Evolutionary conservation across 2,888 invertebrate species (phyloP), one percentile per base, ranked within the genome.

Genomic region (Rhabditophanes sp.): DNA sequence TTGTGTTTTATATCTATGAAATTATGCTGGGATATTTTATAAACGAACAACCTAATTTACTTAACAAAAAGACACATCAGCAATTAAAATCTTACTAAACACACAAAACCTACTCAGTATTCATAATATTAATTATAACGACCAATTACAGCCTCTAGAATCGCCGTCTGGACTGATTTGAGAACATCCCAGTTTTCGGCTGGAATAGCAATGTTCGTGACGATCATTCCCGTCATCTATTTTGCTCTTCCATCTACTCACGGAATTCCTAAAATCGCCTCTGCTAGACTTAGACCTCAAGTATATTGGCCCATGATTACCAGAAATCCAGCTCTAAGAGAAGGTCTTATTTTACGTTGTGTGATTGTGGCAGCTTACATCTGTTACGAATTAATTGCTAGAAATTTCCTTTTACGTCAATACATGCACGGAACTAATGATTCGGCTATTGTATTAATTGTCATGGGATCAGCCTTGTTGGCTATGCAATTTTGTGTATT

Each of bases 341-440:
- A 60, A 39, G 60, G 56, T 15, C 45, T 62, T 12, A 36, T 56
- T 16, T 43, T 61, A 17, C 50, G 56, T n/a, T 46, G 42, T n/a
- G 41, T 62, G 17, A 43, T 63, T 21, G 53, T 64, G 21, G 47
- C 52, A 14, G 50, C 63, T 27, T 56, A 58, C 44, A 59, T 63
- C 8, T 57, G 59, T 43, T 64, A 56, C 40, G 63, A 63, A 37
- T 51, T 63, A 48, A 58, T 63, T 38, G 53, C 58, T 0, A 48
- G 63, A 16, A 64, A 63, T 48, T 64, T 59, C 46, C 43, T 64
- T 25, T 51, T 63, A 33, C 53, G 61, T 21, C 42, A 55, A 30
- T 58, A 48, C 45, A 58, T 59, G 60, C 45, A 50, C 37, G 52
- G 50, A 37, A 50, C 63, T 29, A 53, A 48, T 30, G 62, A 64